phyloP scores from a whole-genome alignment of 2,797 vertebrate genomes.

The Cyprinodon diabolis region DNA sequence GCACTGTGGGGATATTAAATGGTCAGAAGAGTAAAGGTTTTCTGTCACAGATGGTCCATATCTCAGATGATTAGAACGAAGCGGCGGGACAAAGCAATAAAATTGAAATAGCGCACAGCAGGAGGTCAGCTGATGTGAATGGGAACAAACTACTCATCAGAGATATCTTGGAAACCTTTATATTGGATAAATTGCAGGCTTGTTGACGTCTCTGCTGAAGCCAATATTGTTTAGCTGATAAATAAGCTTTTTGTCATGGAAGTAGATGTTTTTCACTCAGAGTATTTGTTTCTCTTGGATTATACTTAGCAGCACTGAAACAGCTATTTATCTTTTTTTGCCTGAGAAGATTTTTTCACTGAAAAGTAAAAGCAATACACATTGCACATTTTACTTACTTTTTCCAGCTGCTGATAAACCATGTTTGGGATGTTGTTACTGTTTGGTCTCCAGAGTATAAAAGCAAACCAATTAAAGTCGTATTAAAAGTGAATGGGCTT shows the following conservation, averaged over 20 bases:
- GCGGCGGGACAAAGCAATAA: constrained; percentile 13
- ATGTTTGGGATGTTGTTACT: background rate
- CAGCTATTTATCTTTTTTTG: background rate
- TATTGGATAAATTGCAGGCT: background rate
- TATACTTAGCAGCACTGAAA: constrained; percentile 14
- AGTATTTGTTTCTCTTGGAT: background rate
- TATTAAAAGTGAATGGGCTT: background rate
- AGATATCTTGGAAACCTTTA: background rate
- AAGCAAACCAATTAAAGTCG: constrained; percentile 5
- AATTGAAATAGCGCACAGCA: constrained; percentile 9
- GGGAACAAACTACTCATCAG: background rate
- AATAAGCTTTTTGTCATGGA: background rate
- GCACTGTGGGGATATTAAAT: constrained; percentile 12
- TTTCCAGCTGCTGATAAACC: background rate
- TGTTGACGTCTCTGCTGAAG: background rate
- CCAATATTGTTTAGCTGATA: background rate
- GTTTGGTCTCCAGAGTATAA: background rate
- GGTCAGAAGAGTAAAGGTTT: constrained; percentile 15
- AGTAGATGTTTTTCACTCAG: background rate
- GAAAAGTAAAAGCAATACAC: background rate
- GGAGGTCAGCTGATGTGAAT: background rate
- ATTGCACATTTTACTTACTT: background rate
- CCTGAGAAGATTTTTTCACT: background rate
- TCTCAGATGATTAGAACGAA: constrained; percentile 34
- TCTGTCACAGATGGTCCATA: constrained; percentile 45